phyloP scores from a whole-genome alignment of 2,113 vertebrate species.

The Symphodus melops region DNA sequence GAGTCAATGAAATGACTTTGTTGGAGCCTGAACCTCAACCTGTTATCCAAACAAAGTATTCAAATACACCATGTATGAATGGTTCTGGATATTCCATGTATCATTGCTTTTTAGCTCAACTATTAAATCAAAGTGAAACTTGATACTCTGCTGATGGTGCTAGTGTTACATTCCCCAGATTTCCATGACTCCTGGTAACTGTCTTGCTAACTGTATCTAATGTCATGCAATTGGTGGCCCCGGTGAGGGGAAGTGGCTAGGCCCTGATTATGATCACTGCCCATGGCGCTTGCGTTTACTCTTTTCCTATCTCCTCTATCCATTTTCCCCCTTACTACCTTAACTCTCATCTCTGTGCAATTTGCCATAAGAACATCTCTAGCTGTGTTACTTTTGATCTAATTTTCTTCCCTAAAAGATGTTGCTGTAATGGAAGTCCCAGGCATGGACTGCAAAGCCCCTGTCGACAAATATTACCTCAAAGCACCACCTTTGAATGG shows the following conservation, averaged over 20 bases:
- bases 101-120: neutral
- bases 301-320: constrained; percentile 11
- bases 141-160: constrained; percentile 23
- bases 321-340: constrained; percentile 10
- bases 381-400: constrained; percentile 54
- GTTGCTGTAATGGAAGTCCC: constrained; percentile 74
- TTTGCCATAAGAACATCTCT: constrained; percentile 70
- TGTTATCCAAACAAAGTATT: constrained; percentile 15
- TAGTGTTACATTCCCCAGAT: constrained; percentile 59
- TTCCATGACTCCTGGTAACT: constrained; percentile 71
- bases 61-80: neutral
- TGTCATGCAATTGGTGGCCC: constrained; percentile 74
- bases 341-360: constrained; percentile 55
- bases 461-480: constrained; percentile 80
- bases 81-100: constrained; percentile 23
- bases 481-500: constrained; percentile 68
- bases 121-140: neutral
- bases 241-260: constrained; percentile 71
- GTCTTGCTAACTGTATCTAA: constrained; percentile 80
- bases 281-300: constrained; percentile 63
- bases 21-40: constrained; percentile 11
- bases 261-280: constrained; percentile 76
- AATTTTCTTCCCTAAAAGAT: constrained; percentile 64
- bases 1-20: neutral
- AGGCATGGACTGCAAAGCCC: constrained; percentile 84